These are phyloP conservation scores for Gouania willdenowi DNA, from an alignment of 2,797 vertebrate genomes.

Conservation along the genomic window DNA sequence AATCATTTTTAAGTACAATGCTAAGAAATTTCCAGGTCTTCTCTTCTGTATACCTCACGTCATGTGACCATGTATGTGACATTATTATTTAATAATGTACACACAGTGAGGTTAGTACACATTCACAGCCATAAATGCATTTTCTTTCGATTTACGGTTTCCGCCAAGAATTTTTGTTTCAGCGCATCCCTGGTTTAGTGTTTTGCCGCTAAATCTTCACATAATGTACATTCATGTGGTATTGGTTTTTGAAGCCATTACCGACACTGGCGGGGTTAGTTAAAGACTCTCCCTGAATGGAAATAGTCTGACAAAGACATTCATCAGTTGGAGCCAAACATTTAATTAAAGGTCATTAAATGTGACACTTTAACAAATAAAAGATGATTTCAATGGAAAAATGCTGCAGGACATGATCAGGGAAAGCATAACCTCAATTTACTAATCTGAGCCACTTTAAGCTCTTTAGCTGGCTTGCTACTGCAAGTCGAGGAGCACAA, in stretches of 20 bases:
- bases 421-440: conserved; percentile 7
- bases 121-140: no score
- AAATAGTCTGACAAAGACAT: conserved; percentile 27
- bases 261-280: conserved; percentile 1
- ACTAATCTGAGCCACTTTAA: conserved; percentile 12
- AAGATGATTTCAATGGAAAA: conserved; percentile 39
- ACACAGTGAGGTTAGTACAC: no score
- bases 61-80: no score
- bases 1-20: no score
- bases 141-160: no score
- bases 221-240: no score
- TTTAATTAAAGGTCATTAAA: conserved; percentile 37
- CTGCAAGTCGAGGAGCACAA: conserved; percentile 8
- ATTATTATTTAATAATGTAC: no score
- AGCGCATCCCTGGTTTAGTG: no score
- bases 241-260: conserved; percentile 2
- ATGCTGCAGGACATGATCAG: conserved; percentile 24
- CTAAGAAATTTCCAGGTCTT: no score
- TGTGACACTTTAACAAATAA: conserved; percentile 31
- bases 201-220: no score
- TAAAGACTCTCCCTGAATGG: conserved; percentile 14
- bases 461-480: conserved; percentile 17
- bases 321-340: conserved; percentile 24
- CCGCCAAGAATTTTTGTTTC: no score
- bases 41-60: no score